These are phyloP conservation scores for Oncorhynchus nerka DNA, from an alignment of 2,113 vertebrate species.

Conservation along the genomic window DNA sequence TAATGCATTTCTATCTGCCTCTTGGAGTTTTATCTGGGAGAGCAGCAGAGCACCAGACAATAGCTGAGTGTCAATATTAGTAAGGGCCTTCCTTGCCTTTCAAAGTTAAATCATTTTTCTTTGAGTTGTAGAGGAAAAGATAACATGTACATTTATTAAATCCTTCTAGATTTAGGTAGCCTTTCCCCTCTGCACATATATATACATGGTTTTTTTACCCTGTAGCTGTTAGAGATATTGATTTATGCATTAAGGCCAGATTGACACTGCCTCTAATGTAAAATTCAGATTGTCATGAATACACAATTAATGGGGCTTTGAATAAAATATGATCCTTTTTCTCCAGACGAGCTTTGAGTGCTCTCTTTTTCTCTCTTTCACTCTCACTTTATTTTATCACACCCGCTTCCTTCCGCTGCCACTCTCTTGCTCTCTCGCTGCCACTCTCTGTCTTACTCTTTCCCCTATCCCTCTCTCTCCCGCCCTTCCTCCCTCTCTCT, in stretches of 20 bases:
- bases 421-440: background rate
- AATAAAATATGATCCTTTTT: conserved; percentile 17
- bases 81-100: no score
- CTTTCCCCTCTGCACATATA: background rate
- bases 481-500: background rate
- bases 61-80: no score
- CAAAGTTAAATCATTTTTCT: no score
- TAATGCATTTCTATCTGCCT: no score
- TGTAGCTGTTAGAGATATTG: conserved; percentile 5
- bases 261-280: background rate
- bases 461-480: background rate
- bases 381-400: background rate
- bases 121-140: no score
- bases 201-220: background rate
- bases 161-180: background rate
- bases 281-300: conserved; percentile 16
- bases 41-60: no score
- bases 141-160: no score
- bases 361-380: background rate
- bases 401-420: background rate
- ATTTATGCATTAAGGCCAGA: conserved; percentile 11
- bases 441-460: background rate
- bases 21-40: no score
- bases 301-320: conserved; percentile 25
- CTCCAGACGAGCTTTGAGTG: background rate